Conservation (phyloP, 2,113 vertebrate species). For the Hipposideros armiger region DNA sequence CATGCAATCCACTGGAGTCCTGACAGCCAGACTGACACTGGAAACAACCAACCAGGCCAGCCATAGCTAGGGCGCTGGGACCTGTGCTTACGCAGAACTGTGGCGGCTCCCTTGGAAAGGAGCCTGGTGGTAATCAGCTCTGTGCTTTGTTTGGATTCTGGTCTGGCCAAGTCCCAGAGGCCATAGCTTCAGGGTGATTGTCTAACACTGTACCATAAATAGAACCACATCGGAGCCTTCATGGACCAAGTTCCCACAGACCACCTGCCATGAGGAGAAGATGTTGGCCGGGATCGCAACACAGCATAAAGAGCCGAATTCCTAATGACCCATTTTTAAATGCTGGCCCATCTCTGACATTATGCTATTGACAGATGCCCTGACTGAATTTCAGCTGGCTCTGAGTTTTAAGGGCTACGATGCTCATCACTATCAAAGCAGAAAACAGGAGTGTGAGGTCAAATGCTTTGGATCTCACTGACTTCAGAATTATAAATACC, state of each 20-base stretch:
- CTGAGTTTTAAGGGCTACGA: constrained; percentile 22
- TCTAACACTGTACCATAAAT: not conserved
- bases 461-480: not conserved
- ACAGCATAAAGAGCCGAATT: constrained; percentile 38
- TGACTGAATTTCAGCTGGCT: constrained; percentile 38
- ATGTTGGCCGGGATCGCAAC: not conserved
- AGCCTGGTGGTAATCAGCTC: not conserved
- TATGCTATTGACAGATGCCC: not conserved
- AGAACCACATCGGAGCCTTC: not conserved
- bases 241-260: not conserved
- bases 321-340: constrained; percentile 59
- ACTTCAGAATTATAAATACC: constrained; percentile 58
- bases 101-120: not conserved
- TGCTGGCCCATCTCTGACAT: constrained; percentile 22
- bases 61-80: not conserved
- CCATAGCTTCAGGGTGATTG: not conserved
- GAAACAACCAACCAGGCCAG: constrained; percentile 9
- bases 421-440: constrained; percentile 7
- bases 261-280: not conserved
- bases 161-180: not conserved
- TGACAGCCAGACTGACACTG: not conserved
- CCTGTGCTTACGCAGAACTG: not conserved
- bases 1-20: not conserved
- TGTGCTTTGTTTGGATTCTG: not conserved
- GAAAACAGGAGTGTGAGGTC: constrained; percentile 7